Conservation (phyloP, 1,140 invertebrate genomes). For the Achroia grisella region DNA sequence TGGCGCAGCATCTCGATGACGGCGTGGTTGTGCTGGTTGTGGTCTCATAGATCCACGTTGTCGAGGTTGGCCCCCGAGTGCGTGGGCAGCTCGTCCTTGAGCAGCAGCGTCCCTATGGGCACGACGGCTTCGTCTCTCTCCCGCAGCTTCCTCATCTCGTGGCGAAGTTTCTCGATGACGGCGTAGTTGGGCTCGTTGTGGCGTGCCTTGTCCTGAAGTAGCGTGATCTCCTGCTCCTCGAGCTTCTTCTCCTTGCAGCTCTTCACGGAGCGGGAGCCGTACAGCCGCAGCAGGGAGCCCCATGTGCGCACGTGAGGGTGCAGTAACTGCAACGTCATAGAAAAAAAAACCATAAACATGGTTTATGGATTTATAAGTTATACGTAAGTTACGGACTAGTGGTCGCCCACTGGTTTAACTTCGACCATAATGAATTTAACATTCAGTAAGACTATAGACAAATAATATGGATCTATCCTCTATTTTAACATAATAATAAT, state of each 20-base stretch:
- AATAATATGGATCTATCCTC: too few relatives aligned
- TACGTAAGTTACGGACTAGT: too few relatives aligned
- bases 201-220: slow-evolving; percentile 91
- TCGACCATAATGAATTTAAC: too few relatives aligned
- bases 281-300: slow-evolving; percentile 94
- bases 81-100: slow-evolving; percentile 79
- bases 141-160: slow-evolving; percentile 90
- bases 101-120: slow-evolving; percentile 83
- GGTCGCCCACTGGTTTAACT: too few relatives aligned
- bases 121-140: slow-evolving; percentile 79
- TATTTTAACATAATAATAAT: too few relatives aligned
- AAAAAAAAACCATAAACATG: too few relatives aligned
- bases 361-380: too few relatives aligned
- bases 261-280: slow-evolving; percentile 94
- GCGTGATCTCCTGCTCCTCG: slow-evolving; percentile 94
- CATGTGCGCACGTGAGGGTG: slow-evolving; percentile 96
- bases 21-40: slow-evolving; percentile 93
- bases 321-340: slow-evolving; percentile 73
- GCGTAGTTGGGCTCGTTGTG: slow-evolving; percentile 95
- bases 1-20: slow-evolving; percentile 92
- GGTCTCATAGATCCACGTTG: slow-evolving; percentile 78
- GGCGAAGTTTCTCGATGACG: slow-evolving; percentile 91
- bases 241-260: slow-evolving; percentile 95
- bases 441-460: too few relatives aligned
- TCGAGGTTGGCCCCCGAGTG: slow-evolving; percentile 83